Evolutionary conservation across 2,113 vertebrate genomes (phyloP).

Genomic region (Petaurus breviceps): DNA sequence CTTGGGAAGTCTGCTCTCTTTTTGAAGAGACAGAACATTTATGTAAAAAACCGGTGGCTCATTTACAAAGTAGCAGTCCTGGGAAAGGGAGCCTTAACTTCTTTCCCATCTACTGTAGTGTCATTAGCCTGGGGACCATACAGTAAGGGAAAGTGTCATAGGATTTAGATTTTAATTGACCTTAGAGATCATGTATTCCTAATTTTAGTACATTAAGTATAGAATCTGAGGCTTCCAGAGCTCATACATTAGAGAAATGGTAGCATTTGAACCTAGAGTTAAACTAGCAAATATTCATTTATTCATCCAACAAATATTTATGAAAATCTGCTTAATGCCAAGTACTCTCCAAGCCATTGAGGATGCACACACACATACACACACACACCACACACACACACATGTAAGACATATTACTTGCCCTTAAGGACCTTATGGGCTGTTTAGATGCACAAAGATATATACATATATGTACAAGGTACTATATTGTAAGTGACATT

Average conservation of each 20-base stretch:
- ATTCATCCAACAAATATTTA: neutral
- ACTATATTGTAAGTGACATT: neutral
- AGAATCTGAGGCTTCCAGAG: neutral
- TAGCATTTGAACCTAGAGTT: neutral
- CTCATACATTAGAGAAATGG: neutral
- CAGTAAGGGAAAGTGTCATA: neutral
- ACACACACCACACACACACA: neutral
- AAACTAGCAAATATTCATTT: neutral
- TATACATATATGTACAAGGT: neutral
- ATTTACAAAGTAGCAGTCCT: neutral
- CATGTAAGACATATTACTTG: neutral
- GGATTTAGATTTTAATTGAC: neutral
- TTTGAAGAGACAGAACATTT: neutral
- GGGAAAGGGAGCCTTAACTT: neutral
- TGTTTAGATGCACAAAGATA: neutral
- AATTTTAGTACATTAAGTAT: neutral
- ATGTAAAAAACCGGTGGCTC: neutral
- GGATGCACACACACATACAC: neutral
- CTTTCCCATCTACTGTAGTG: neutral
- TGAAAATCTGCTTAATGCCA: neutral
- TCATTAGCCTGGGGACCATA: neutral
- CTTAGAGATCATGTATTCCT: neutral
- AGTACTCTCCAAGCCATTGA: neutral
- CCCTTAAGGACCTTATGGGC: neutral
- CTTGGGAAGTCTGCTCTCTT: neutral